Conservation (phyloP, 1,140 invertebrate genomes). For the Trachelipus rathkii region DNA sequence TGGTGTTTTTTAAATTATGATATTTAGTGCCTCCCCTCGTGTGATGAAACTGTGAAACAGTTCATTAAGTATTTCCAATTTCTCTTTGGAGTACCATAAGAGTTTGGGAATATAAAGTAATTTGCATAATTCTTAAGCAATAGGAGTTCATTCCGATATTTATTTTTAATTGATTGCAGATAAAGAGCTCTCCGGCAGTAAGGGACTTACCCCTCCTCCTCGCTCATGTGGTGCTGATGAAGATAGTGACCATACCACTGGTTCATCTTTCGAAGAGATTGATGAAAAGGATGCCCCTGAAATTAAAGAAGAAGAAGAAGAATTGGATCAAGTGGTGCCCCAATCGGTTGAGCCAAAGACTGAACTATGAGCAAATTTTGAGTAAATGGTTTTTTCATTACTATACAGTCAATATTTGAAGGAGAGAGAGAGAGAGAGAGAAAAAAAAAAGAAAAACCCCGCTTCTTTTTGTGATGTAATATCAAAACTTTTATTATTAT, state of each 20-base stretch:
- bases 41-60: too few relatives aligned
- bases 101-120: too few relatives aligned
- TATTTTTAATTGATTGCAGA: neutral
- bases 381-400: too few relatives aligned
- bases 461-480: too few relatives aligned
- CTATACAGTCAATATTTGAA: too few relatives aligned
- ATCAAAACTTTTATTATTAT: too few relatives aligned
- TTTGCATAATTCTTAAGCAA: neutral
- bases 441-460: too few relatives aligned
- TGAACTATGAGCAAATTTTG: neutral
- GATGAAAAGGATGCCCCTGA: constrained; percentile 4
- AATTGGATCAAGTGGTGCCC: neutral
- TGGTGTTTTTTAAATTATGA: too few relatives aligned
- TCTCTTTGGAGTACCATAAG: too few relatives aligned
- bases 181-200: neutral
- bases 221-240: neutral
- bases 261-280: constrained; percentile 27
- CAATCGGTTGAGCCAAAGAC: neutral
- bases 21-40: too few relatives aligned
- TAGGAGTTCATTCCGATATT: neutral
- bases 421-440: too few relatives aligned
- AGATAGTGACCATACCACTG: constrained; percentile 24
- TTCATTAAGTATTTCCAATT: too few relatives aligned
- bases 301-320: neutral
- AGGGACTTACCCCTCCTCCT: neutral